Evolutionary conservation across 2,113 vertebrate genomes (phyloP), one percentile per base, ranked within the genome.

Genomic region (Paramisgurnus dabryanus): DNA sequence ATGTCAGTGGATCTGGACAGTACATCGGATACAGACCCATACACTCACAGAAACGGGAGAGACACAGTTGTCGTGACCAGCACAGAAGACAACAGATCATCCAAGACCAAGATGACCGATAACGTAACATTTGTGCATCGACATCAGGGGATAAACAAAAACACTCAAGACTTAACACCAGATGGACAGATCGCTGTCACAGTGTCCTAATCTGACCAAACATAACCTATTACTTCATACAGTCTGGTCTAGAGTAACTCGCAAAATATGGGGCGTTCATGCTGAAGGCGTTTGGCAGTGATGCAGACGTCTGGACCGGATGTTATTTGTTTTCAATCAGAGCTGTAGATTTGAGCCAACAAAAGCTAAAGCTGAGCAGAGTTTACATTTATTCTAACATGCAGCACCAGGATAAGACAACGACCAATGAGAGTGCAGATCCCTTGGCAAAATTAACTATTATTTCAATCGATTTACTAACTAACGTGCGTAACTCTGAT

Each of bases 21-120:
- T 72, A 84, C 85, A 86, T n/a, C 17, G 45, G 55, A 72, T 68
- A 88, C 87, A 86, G 55, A 73, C 80, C 84, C 53, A 67, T 22
- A 63, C 82, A 27, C 40, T 79, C 22, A 22, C 22, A 22, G 22
- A 22, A 22, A 22, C 22, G 22, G 1, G 22, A 22, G 22, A 22
- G 22, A 22, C 22, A 22, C 22, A 22, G 22, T 22, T 22, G 22
- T 22, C 22, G 18, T 9, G 47, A 63, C 81, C 63, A 41, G 57
- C 22, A 67, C 55, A 65, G 55, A 76, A 64, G 34, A 50, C 73
- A 50, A 34, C 70, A 66, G 50, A 67, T 61, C 64, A 50, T 12
- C 9, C 17, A 57, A 70, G 70, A 74, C 69, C 63, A 39, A 73
- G 60, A 72, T 7, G 47, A 76, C 22, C 60, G 39, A 34, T 40